Conservation (phyloP, 2,113 vertebrate species). For the Clarias gariepinus region DNA sequence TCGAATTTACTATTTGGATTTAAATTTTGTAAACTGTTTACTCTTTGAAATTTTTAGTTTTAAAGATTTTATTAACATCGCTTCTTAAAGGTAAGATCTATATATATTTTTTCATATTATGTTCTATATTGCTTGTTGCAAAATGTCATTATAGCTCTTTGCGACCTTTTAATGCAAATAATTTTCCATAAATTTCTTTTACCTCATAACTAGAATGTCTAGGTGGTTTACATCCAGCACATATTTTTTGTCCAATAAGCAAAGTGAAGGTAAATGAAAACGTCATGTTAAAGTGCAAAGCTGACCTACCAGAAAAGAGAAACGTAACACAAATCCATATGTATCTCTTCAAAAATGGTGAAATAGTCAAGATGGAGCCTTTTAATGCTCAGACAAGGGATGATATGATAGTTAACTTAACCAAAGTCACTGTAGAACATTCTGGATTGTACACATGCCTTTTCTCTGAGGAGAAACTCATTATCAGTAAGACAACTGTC, state of each 20-base stretch:
- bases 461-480: neutral
- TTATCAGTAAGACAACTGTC: neutral
- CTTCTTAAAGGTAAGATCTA: neutral
- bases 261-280: neutral
- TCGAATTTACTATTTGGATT: neutral
- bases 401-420: neutral
- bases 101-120: neutral
- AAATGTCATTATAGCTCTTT: neutral
- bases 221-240: neutral
- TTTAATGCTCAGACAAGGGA: neutral
- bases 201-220: neutral
- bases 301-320: neutral
- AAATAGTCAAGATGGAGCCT: neutral
- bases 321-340: neutral
- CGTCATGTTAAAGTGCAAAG: neutral
- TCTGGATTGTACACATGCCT: conserved; percentile 16
- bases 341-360: conserved; percentile 3
- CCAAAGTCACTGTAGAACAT: neutral
- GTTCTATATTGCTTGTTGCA: neutral
- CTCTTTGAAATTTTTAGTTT: neutral
- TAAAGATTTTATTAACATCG: neutral
- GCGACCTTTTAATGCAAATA: neutral
- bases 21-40: neutral
- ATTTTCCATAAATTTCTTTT: neutral
- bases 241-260: neutral